Evolutionary conservation across 2,113 vertebrate species (phyloP), one percentile per base, ranked within the genome.

Genomic region (Theropithecus gelada): DNA sequence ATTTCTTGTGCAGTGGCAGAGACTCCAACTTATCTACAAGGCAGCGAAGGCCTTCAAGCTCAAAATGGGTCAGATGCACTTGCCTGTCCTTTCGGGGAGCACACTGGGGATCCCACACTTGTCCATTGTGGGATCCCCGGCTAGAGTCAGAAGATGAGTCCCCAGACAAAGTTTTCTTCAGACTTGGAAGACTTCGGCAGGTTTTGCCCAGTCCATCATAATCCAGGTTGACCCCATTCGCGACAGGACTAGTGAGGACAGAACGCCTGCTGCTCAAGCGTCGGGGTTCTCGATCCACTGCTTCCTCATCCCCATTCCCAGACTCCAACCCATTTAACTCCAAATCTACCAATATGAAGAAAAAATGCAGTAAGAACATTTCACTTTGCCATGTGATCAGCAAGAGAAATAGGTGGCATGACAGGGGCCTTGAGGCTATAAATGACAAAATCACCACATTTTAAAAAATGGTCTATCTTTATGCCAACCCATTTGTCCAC

Each of bases 1-100:
- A 99, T 97, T 99, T 99, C 98, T 99, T 99, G 98, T 99, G 99
- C 70, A 99, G 96, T 0, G 99, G 99, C 92, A 99, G 98, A 0
- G 99, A 99, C 97, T 99, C 99, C 98, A 99, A 98, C 96, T 99
- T 99, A 96, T 99, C 99, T 94, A 99, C 98, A 0, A 99, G 99
- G 98, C 99, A 99, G 97, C 99, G 99, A 88, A 99, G 98, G 5
- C 99, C 99, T 98, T 99, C 99, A 76, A 99, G 98, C 98, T 99
- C 99, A 72, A 99, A 99, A 38, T 99, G 99, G 2, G 99, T 99
- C 93, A 99, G 98, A 92, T 99, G 99, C 30, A 99, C 98, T 97
- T 97, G 99, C 93, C 97, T 98, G 97, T 64, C 98, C 98, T 99
- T 99, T 85, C 93, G 97, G 0, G 99, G 98, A 84, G 98, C 98